phyloP scores from a whole-genome alignment of 2,797 vertebrate genomes.

The Myotis vivesi region DNA sequence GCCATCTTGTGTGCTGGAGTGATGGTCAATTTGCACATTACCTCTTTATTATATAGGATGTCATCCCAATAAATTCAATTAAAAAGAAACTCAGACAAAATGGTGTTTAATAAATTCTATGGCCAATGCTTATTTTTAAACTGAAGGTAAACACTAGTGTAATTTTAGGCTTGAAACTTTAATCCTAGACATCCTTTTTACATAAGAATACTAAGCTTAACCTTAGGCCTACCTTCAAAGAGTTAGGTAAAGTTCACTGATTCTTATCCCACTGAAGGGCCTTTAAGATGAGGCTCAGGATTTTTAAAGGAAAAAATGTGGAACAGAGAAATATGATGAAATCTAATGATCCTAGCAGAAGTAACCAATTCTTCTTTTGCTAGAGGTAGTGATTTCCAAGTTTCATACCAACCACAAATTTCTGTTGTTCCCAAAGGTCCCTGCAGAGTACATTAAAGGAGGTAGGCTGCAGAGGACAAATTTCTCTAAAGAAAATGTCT shows the following conservation, averaged over 20 bases:
- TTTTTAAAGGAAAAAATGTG: constrained; percentile 19
- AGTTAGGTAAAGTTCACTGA: background rate
- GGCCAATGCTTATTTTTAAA: background rate
- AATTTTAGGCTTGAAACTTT: constrained; percentile 32
- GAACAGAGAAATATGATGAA: background rate
- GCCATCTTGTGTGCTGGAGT: no score
- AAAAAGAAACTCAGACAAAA: background rate
- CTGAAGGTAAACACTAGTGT: constrained; percentile 17
- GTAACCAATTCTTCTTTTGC: background rate
- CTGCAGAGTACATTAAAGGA: background rate
- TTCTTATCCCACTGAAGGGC: constrained; percentile 6
- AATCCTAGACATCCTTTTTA: constrained; percentile 22
- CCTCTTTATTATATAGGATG: no score
- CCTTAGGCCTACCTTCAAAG: background rate
- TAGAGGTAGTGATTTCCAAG: constrained; percentile 17
- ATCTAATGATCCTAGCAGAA: background rate
- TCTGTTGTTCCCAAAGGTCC: constrained; percentile 14
- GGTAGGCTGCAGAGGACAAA: background rate
- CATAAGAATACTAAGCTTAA: background rate
- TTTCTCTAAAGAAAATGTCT: constrained; percentile 47
- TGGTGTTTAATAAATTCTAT: constrained; percentile 14
- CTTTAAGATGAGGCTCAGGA: constrained; percentile 1
- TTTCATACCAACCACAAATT: constrained; percentile 29
- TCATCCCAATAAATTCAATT: no score
- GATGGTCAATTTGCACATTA: no score